Percentiles rank a stretch among this genome's conserved stretches.
Evolutionary conservation across 2,888 invertebrate genomes (phyloP).

Genomic region (Nymphalis polychloros): DNA sequence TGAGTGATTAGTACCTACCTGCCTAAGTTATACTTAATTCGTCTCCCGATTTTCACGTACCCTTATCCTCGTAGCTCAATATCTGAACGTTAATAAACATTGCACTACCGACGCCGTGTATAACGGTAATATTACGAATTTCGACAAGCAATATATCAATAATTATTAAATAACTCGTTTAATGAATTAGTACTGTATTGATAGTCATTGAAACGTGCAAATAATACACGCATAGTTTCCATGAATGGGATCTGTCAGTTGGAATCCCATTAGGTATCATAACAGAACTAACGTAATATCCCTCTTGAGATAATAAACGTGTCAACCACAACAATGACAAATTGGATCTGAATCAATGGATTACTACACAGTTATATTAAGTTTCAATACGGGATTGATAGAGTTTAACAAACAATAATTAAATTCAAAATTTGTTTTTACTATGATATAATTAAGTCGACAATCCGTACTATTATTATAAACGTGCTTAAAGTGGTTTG

Average conservation of each 20-base stretch:
- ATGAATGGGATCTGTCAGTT: constrained; percentile 12
- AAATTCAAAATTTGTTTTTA: background rate
- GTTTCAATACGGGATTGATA: background rate
- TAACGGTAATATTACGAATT: background rate
- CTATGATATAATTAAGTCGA: background rate
- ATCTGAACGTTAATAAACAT: too few relatives aligned
- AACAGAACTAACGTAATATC: constrained; percentile 11
- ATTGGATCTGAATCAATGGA: constrained; percentile 12
- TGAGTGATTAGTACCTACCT: too few relatives aligned
- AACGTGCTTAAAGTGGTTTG: too few relatives aligned
- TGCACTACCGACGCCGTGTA: too few relatives aligned
- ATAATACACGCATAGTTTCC: background rate
- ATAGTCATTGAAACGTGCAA: background rate
- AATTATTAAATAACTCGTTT: background rate
- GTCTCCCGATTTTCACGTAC: too few relatives aligned
- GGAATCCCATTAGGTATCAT: constrained; percentile 9
- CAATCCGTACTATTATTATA: too few relatives aligned
- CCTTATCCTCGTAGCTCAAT: too few relatives aligned
- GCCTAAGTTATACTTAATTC: too few relatives aligned
- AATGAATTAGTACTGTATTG: constrained; percentile 1
- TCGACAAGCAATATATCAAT: background rate
- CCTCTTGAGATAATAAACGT: constrained; percentile 12
- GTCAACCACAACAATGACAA: constrained; percentile 9
- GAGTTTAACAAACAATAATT: background rate
- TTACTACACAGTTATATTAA: constrained; percentile 5